Evolutionary conservation across 1,140 invertebrate species (phyloP), one percentile per base, ranked within the genome.

Genomic region (Sminthurinus signatus): DNA sequence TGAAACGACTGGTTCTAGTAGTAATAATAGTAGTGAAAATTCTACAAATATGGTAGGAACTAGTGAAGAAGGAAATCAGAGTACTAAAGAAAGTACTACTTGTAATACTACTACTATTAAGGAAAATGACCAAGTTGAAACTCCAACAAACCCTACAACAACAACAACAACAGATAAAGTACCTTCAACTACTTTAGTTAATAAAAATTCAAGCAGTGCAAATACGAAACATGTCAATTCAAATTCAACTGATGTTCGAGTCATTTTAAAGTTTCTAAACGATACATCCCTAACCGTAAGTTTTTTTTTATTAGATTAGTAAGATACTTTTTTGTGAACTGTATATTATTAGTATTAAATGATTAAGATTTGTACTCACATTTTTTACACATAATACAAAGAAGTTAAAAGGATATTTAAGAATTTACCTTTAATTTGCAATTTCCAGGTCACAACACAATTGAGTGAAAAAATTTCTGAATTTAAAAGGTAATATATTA

Each of bases 381-480:
- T 8, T 8, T 8, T 93, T 88, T 74, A 81, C 93, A 39, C 91
- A 93, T 75, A 91, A 93, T 73, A 88, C 89, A 48, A 81, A 89
- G 66, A 87, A 86, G 76, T n/a, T n/a, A n/a, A n/a, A n/a, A n/a
- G n/a, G n/a, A n/a, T n/a, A n/a, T n/a, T n/a, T n/a, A n/a, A n/a
- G n/a, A n/a, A n/a, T n/a, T n/a, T n/a, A n/a, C n/a, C n/a, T n/a
- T n/a, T n/a, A n/a, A n/a, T n/a, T n/a, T n/a, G n/a, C n/a, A n/a
- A n/a, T n/a, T n/a, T n/a, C n/a, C 75, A 88, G 59, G 90, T 93
- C 0, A 84, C 86, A 72, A 88, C 86, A 2, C 84, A 81, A 64
- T 80, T 86, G 28, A 81, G 85, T 65, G 88, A 91, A 75, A 80
- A 83, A 60, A 77, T 95, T 64, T 88, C 86, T 57, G 86, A 90